Evolutionary conservation across 2,888 invertebrate species (phyloP).

Genomic region (Cancer borealis): DNA sequence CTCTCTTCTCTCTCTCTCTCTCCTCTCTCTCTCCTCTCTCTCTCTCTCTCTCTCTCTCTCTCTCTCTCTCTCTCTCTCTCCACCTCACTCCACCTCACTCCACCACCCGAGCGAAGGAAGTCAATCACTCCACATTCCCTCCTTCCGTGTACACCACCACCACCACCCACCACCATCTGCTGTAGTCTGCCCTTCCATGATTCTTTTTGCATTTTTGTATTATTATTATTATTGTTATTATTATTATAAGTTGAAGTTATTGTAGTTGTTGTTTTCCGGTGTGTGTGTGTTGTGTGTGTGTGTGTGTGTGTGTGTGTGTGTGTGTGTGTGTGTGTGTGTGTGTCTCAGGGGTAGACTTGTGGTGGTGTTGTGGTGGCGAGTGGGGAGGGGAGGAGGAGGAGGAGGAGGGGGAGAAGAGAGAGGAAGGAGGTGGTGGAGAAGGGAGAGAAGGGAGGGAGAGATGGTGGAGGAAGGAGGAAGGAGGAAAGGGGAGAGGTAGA

Average conservation of each 20-base stretch:
- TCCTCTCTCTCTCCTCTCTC: background rate
- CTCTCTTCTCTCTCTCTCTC: slow-evolving; percentile 20
- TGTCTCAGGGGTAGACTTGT: background rate
- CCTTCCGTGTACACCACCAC: no score
- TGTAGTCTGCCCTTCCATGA: background rate
- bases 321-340: slow-evolving; percentile 52
- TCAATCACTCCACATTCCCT: background rate
- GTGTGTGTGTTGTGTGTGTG: slow-evolving; percentile 59
- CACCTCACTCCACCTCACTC: background rate
- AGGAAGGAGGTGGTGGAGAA: background rate
- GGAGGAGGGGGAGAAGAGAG: background rate
- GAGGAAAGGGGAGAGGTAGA: background rate
- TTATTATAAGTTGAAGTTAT: no score
- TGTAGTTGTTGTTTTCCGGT: background rate
- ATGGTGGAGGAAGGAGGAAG: background rate
- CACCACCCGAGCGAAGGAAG: background rate
- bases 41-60: slow-evolving; percentile 29
- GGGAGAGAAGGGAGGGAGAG: background rate
- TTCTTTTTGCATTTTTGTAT: background rate
- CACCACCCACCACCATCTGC: background rate
- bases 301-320: slow-evolving; percentile 61
- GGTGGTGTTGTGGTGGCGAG: background rate
- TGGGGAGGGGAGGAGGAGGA: background rate
- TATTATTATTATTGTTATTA: no score
- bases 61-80: slow-evolving; percentile 17